phyloP scores from a whole-genome alignment of 2,113 vertebrate species.

The Actinemys pallida region DNA sequence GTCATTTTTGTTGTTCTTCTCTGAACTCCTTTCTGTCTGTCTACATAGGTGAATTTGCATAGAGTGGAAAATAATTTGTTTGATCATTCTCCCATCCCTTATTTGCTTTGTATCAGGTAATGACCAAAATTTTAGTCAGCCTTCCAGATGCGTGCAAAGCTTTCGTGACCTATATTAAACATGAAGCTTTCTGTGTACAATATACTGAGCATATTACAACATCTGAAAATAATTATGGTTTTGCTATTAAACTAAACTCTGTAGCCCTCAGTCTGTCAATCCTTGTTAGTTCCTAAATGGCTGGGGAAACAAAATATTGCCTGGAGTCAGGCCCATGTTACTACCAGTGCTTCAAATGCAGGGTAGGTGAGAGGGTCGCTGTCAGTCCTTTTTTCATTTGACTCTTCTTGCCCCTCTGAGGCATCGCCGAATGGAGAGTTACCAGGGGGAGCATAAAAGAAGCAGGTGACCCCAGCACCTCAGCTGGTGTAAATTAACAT shows the following conservation, averaged over 20 bases:
- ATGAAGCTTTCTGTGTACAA: fast-evolving
- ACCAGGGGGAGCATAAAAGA: not conserved
- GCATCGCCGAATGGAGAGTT: not conserved
- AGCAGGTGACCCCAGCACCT: not conserved
- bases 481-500: not conserved
- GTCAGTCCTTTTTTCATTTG: not conserved
- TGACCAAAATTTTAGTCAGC: not conserved
- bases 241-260: not conserved
- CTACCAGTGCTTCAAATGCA: not conserved
- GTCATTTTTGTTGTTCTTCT: not conserved
- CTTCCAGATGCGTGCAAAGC: not conserved
- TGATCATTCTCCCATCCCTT: not conserved
- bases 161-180: fast-evolving
- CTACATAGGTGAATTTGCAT: not conserved
- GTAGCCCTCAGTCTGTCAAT: not conserved
- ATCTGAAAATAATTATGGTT: not conserved
- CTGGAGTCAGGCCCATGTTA: not conserved
- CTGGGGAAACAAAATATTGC: not conserved
- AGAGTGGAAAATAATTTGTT: not conserved
- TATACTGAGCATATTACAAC: not conserved
- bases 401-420: too few species aligned
- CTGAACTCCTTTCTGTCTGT: not conserved
- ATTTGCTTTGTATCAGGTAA: not conserved
- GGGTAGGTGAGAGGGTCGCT: not conserved
- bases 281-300: not conserved